These are phyloP conservation scores for Vanessa tameamea DNA, from an alignment of 1,140 invertebrate genomes.

Conservation along the genomic window DNA sequence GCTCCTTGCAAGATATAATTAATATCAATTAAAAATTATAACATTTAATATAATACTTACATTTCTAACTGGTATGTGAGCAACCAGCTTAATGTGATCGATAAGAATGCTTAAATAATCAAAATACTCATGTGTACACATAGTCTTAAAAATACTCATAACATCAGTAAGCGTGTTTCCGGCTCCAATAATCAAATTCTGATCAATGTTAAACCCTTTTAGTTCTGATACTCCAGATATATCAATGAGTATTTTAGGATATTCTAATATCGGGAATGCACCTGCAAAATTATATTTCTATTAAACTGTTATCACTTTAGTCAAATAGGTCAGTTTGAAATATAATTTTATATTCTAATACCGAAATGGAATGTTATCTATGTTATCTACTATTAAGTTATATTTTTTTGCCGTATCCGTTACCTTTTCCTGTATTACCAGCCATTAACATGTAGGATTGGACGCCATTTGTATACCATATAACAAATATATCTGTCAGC, in stretches of 20 bases:
- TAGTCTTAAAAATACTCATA: slow-evolving; percentile 81
- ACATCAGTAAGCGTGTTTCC: slow-evolving; percentile 83
- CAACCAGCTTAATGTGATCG: slow-evolving; percentile 85
- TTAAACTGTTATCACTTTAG: too few species aligned
- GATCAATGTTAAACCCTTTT: slow-evolving; percentile 84
- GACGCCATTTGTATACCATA: slow-evolving; percentile 52
- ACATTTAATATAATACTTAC: slow-evolving; percentile 71
- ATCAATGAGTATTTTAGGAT: slow-evolving; percentile 84
- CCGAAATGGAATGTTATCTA: too few species aligned
- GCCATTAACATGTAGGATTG: slow-evolving; percentile 80
- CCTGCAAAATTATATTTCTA: slow-evolving; percentile 47
- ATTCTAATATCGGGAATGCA: slow-evolving; percentile 53
- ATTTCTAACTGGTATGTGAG: slow-evolving; percentile 85
- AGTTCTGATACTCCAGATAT: slow-evolving; percentile 82
- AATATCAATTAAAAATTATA: neutral
- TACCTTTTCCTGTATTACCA: slow-evolving; percentile 80
- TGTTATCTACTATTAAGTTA: too few species aligned
- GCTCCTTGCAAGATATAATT: too few species aligned
- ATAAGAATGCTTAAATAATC: slow-evolving; percentile 81
- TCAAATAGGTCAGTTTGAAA: too few species aligned
- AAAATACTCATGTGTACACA: slow-evolving; percentile 72
- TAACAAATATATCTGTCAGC: slow-evolving; percentile 60
- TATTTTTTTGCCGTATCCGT: slow-evolving; percentile 40
- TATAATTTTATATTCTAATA: too few species aligned
- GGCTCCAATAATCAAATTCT: slow-evolving; percentile 82